phyloP scores from a whole-genome alignment of 1,140 invertebrate species.

The Agrypnia vestita region DNA sequence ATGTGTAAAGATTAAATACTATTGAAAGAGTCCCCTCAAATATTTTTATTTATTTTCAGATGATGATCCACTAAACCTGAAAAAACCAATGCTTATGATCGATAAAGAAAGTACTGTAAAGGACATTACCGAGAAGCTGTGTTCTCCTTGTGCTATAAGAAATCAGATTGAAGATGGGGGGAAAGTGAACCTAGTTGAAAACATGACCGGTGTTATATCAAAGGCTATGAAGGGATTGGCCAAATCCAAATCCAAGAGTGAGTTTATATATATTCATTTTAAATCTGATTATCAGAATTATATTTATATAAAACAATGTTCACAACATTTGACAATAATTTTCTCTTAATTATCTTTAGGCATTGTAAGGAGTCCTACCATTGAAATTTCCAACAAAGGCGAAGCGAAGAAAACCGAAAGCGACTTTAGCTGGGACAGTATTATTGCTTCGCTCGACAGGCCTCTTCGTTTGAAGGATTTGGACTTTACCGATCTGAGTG shows the following conservation, averaged over 20 bases:
- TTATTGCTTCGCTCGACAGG: constrained; percentile 86
- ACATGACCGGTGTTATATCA: constrained; percentile 91
- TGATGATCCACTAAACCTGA: constrained; percentile 44
- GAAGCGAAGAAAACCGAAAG: constrained; percentile 90
- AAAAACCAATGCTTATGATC: constrained; percentile 44
- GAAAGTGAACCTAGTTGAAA: constrained; percentile 77
- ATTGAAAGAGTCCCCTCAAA: too few species aligned
- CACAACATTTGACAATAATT: neutral
- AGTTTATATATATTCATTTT: constrained; percentile 9
- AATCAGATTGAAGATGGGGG: constrained; percentile 72
- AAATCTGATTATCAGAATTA: neutral
- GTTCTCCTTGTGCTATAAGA: constrained; percentile 70
- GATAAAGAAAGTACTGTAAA: constrained; percentile 77
- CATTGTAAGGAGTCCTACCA: constrained; percentile 79
- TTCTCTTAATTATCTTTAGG: constrained; percentile 66
- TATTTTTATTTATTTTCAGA: constrained; percentile 35
- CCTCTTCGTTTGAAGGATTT: constrained; percentile 94
- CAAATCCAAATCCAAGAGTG: constrained; percentile 82
- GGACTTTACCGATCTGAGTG: constrained; percentile 95
- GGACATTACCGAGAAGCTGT: constrained; percentile 88
- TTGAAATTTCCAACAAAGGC: constrained; percentile 75
- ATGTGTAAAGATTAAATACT: neutral
- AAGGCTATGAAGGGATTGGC: constrained; percentile 94
- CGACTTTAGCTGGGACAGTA: constrained; percentile 95
- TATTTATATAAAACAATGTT: too few species aligned